Conservation (phyloP, 2,888 invertebrate species). For the Cryptus armator region DNA sequence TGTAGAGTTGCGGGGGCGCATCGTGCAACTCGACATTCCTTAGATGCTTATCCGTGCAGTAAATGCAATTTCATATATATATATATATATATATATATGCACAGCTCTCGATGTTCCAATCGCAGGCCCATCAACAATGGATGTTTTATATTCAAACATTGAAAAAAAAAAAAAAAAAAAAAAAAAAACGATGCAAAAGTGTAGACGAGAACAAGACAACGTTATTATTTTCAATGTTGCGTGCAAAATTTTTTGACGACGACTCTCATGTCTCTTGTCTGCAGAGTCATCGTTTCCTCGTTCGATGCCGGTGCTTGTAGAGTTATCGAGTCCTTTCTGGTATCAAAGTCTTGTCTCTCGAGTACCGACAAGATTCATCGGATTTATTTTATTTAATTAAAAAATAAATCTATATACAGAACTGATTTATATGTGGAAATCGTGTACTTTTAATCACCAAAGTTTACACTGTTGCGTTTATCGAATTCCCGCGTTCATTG, state of each 20-base stretch:
- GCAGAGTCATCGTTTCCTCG: constrained; percentile 68
- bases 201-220: constrained; percentile 50
- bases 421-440: background rate
- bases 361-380: constrained; percentile 4
- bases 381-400: background rate
- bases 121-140: constrained; percentile 6
- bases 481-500: constrained; percentile 52
- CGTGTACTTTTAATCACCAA: constrained; percentile 31
- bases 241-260: constrained; percentile 33
- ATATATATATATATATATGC: background rate
- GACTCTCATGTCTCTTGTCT: constrained; percentile 57
- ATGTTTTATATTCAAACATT: constrained; percentile 20
- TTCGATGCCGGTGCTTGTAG: constrained; percentile 19
- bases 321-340: background rate
- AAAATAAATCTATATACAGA: background rate
- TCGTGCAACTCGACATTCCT: constrained; percentile 55
- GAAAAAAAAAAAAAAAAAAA: background rate
- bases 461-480: constrained; percentile 33
- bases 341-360: background rate
- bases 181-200: constrained; percentile 35
- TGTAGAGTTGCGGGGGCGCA: constrained; percentile 49
- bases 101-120: constrained; percentile 54
- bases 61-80: constrained; percentile 64
- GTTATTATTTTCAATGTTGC: constrained; percentile 63
- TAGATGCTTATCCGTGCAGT: constrained; percentile 61